These are phyloP conservation scores for Champsocephalus gunnari DNA, from an alignment of 2,797 vertebrate genomes.

Conservation along the genomic window DNA sequence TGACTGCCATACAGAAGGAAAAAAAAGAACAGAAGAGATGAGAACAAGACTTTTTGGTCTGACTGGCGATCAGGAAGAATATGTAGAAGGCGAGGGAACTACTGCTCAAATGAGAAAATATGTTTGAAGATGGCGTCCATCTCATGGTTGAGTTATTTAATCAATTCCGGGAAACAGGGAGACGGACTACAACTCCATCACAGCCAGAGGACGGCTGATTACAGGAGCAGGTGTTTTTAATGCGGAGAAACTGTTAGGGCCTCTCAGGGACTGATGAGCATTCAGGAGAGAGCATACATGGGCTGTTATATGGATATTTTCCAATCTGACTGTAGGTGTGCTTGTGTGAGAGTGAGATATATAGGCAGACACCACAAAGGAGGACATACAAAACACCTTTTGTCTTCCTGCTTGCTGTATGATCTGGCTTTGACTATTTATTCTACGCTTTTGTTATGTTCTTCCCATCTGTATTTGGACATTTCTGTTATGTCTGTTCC, in stretches of 20 bases:
- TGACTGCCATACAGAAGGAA: slow-evolving; percentile 37
- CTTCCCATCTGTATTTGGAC: slow-evolving; percentile 41
- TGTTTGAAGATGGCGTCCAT: slow-evolving; percentile 70
- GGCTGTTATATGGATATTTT: slow-evolving; percentile 37
- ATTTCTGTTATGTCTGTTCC: slow-evolving; percentile 45
- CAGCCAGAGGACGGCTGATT: slow-evolving; percentile 61
- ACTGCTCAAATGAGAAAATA: slow-evolving; percentile 48
- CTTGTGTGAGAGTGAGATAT: slow-evolving; percentile 24
- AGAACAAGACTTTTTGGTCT: slow-evolving; percentile 19
- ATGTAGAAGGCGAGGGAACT: slow-evolving; percentile 34
- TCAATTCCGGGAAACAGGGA: slow-evolving; percentile 54
- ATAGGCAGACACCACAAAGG: slow-evolving; percentile 32
- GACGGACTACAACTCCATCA: slow-evolving; percentile 53
- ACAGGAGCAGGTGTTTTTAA: slow-evolving; percentile 66
- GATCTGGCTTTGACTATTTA: slow-evolving; percentile 35
- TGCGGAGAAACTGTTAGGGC: slow-evolving; percentile 49
- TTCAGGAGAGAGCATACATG: slow-evolving; percentile 21
- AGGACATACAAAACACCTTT: slow-evolving; percentile 22
- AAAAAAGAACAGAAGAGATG: slow-evolving; percentile 14
- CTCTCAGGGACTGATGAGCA: slow-evolving; percentile 66
- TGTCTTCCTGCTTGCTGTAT: slow-evolving; percentile 46
- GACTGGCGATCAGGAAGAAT: slow-evolving; percentile 47
- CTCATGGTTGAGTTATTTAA: slow-evolving; percentile 67
- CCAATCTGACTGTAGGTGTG: slow-evolving; percentile 20
- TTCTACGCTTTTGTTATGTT: slow-evolving; percentile 51